Evolutionary conservation across 1,140 invertebrate species (phyloP).

Genomic region (Linepithema humile): DNA sequence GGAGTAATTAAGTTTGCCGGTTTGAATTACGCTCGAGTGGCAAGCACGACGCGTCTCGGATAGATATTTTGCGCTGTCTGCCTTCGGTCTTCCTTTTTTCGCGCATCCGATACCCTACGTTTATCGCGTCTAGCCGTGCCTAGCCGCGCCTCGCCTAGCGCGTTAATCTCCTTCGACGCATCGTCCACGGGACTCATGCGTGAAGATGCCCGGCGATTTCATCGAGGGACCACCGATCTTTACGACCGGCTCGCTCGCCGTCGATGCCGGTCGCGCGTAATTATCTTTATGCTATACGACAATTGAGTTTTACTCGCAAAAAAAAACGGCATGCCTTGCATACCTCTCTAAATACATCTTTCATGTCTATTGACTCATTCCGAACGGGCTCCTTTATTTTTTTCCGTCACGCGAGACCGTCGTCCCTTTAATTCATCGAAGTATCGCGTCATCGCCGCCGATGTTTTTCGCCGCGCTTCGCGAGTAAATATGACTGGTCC

Average conservation of each 20-base stretch:
- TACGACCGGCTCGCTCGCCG: slow-evolving; percentile 40
- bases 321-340: slow-evolving; percentile 46
- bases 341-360: background rate
- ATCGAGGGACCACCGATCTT: slow-evolving; percentile 69
- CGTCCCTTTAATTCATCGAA: background rate
- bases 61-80: background rate
- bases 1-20: slow-evolving; percentile 68
- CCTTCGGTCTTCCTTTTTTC: slow-evolving; percentile 30
- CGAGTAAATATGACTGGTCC: background rate
- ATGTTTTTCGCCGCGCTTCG: background rate
- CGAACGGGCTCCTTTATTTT: background rate
- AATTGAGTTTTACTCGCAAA: slow-evolving; percentile 61
- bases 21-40: slow-evolving; percentile 54
- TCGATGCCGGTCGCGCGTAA: slow-evolving; percentile 29
- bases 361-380: background rate
- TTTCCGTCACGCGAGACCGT: background rate
- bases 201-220: slow-evolving; percentile 62
- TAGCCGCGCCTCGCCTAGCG: slow-evolving; percentile 37
- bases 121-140: too few relatives aligned
- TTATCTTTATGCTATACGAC: slow-evolving; percentile 61
- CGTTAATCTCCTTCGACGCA: slow-evolving; percentile 70
- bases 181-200: slow-evolving; percentile 57
- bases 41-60: slow-evolving; percentile 13
- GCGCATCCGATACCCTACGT: too few relatives aligned
- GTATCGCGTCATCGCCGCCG: background rate